Percentiles rank a stretch among this genome's conserved stretches.
Evolutionary conservation across 1,140 invertebrate genomes (phyloP).

Genomic region (Holcopasites calliopsidis): DNA sequence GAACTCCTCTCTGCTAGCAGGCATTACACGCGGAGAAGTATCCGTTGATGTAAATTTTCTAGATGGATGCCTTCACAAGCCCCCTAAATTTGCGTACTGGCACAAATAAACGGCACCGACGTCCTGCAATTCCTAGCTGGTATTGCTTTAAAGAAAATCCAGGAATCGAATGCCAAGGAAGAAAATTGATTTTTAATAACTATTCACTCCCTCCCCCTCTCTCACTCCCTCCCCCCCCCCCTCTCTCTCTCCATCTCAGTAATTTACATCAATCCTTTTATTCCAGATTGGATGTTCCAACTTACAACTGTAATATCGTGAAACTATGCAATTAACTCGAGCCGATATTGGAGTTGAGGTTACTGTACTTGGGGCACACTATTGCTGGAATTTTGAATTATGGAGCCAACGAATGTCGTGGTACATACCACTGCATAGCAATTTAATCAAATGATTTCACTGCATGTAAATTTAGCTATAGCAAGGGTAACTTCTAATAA

Average conservation of each 20-base stretch:
- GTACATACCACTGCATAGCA: too few relatives aligned
- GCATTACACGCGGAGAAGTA: conserved; percentile 19
- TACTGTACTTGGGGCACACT: background rate
- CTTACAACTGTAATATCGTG: conserved; percentile 19
- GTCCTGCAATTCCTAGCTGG: background rate
- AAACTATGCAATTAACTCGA: background rate
- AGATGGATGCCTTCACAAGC: background rate
- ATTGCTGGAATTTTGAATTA: conserved; percentile 3
- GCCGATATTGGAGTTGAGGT: background rate
- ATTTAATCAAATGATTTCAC: too few relatives aligned
- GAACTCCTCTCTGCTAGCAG: conserved; percentile 24
- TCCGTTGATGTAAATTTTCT: conserved; percentile 43
- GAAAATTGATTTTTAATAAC: too few relatives aligned
- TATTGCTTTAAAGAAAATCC: background rate
- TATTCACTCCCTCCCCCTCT: too few relatives aligned
- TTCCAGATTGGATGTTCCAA: background rate
- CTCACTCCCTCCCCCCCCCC: too few relatives aligned
- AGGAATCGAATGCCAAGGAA: background rate
- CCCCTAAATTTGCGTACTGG: background rate
- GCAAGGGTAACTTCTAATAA: too few relatives aligned
- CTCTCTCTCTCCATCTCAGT: too few relatives aligned
- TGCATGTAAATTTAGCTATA: too few relatives aligned
- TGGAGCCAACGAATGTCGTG: too few relatives aligned
- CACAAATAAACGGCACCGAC: background rate
- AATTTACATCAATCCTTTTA: too few relatives aligned